Evolutionary conservation across 2,888 invertebrate species (phyloP).

Genomic region (Diaprepes abbreviatus): DNA sequence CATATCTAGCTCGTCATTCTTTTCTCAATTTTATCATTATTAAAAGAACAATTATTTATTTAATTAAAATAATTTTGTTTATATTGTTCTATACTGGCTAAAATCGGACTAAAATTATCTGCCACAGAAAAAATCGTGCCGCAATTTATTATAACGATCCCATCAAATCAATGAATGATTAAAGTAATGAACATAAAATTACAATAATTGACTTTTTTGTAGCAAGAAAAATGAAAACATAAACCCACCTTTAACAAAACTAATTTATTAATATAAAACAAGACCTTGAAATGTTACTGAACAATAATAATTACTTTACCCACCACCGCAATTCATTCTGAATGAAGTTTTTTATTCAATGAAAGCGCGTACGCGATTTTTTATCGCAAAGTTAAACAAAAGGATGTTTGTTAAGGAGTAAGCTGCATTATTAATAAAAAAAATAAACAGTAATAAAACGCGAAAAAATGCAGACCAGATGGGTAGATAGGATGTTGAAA

Average conservation of each 20-base stretch:
- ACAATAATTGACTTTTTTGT: constrained; percentile 2
- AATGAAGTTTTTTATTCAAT: constrained; percentile 27
- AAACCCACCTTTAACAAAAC: constrained; percentile 1
- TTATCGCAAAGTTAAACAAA: constrained; percentile 14
- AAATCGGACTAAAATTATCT: too few species aligned
- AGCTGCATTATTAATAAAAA: constrained; percentile 3
- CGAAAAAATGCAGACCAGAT: constrained; percentile 16
- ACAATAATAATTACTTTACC: constrained; percentile 22
- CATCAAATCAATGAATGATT: too few species aligned
- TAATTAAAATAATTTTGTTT: too few species aligned
- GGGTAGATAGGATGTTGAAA: constrained; percentile 14
- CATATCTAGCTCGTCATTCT: too few species aligned
- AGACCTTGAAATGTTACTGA: constrained; percentile 12
- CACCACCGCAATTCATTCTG: constrained; percentile 18
- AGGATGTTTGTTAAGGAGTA: constrained; percentile 17
- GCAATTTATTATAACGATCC: too few species aligned
- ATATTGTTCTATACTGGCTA: too few species aligned
- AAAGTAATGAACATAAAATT: too few species aligned
- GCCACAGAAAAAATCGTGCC: too few species aligned
- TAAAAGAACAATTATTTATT: too few species aligned
- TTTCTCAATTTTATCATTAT: too few species aligned
- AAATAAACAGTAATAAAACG: background rate
- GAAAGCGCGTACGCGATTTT: constrained; percentile 22
- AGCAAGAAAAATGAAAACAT: constrained; percentile 5
- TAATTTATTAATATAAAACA: constrained; percentile 17